A percentile compares a stretch with the other conserved stretches of the same genome.
phyloP scores from a whole-genome alignment of 2,888 invertebrate genomes.

The Apodemia hepburni region DNA sequence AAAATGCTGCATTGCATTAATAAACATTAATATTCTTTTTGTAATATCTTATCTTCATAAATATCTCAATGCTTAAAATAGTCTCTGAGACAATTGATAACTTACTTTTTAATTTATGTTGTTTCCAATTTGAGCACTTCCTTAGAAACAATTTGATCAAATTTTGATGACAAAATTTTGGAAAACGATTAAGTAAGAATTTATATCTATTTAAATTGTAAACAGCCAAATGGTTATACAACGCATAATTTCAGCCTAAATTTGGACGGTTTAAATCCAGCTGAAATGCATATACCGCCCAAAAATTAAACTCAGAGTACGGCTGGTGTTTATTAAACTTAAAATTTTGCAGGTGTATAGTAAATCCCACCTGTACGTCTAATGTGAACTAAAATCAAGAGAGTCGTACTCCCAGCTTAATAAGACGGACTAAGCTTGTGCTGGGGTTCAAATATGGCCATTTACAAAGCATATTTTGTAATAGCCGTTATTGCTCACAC shows the following conservation, averaged over 20 bases:
- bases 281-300: slow-evolving; percentile 31
- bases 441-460: slow-evolving; percentile 68
- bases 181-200: not conserved
- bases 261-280: slow-evolving; percentile 56
- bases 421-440: slow-evolving; percentile 39
- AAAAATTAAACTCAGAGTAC: slow-evolving; percentile 6
- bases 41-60: not conserved
- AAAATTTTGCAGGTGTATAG: not conserved
- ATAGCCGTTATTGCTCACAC: slow-evolving; percentile 79
- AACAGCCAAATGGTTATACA: slow-evolving; percentile 5
- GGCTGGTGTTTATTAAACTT: not conserved
- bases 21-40: not conserved
- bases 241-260: slow-evolving; percentile 11
- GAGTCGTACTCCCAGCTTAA: slow-evolving; percentile 17
- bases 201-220: slow-evolving; percentile 3
- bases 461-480: slow-evolving; percentile 81
- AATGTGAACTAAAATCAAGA: not conserved
- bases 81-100: not conserved
- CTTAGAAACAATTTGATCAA: not conserved
- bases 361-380: not conserved
- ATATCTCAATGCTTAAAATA: slow-evolving; percentile 2
- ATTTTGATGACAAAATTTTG: not conserved
- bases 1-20: not conserved
- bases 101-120: not conserved
- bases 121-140: not conserved